A percentile compares a stretch with the other conserved stretches of the same genome.
Conservation (phyloP, 2,113 vertebrate genomes). For the Columba livia region DNA sequence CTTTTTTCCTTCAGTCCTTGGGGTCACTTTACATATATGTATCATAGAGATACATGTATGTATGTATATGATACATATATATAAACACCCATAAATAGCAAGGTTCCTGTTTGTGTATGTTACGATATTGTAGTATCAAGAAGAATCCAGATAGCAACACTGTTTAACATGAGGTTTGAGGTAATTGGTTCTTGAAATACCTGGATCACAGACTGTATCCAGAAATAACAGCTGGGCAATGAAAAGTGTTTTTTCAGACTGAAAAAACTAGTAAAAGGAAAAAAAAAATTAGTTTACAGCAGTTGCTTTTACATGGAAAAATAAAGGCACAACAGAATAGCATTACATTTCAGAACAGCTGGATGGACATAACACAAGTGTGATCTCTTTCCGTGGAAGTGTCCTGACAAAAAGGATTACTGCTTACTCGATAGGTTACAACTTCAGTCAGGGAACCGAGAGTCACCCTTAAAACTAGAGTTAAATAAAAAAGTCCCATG, state of each 20-base stretch:
- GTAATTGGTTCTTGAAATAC: slow-evolving; percentile 87
- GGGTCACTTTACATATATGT: slow-evolving; percentile 60
- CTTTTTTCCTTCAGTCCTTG: slow-evolving; percentile 70
- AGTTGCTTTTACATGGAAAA: slow-evolving; percentile 80
- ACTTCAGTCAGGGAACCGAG: not conserved
- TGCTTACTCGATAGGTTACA: not conserved
- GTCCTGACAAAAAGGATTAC: slow-evolving; percentile 17
- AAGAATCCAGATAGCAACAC: slow-evolving; percentile 79
- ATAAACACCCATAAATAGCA: slow-evolving; percentile 63
- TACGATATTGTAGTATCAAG: slow-evolving; percentile 71
- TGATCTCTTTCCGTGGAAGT: slow-evolving; percentile 15
- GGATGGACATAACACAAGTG: slow-evolving; percentile 26
- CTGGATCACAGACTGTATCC: slow-evolving; percentile 82
- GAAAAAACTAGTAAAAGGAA: slow-evolving; percentile 50
- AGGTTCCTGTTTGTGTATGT: slow-evolving; percentile 67
- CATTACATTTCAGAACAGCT: slow-evolving; percentile 63
- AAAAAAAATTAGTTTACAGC: slow-evolving; percentile 71
- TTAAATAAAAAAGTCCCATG: not conserved
- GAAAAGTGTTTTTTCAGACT: slow-evolving; percentile 48
- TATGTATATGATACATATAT: slow-evolving; percentile 52
- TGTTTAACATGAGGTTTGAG: slow-evolving; percentile 85
- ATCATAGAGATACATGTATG: not conserved
- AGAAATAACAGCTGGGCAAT: slow-evolving; percentile 76
- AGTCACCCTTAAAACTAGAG: not conserved
- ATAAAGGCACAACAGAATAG: slow-evolving; percentile 84